Conservation (phyloP, 2,113 vertebrate species). For the Nanorana parkeri region DNA sequence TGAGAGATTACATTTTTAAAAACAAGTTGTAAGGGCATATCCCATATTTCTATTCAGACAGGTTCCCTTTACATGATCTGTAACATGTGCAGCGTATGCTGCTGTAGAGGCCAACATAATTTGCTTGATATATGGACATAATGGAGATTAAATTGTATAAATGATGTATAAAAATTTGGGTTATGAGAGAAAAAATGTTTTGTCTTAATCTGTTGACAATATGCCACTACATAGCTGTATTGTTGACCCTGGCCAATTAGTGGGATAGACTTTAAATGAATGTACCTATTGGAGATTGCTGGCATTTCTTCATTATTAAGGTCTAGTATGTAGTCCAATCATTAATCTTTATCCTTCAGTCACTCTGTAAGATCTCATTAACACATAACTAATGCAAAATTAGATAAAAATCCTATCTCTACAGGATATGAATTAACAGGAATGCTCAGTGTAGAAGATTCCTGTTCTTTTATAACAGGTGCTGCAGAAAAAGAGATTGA, state of each 20-base stretch:
- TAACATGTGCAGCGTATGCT: too few relatives aligned
- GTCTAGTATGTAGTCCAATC: background rate
- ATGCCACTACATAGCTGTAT: background rate
- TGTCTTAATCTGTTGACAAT: background rate
- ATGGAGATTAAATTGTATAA: background rate
- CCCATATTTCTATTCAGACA: too few relatives aligned
- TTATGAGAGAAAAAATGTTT: background rate
- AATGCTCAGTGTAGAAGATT: too few relatives aligned
- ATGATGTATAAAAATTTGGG: background rate
- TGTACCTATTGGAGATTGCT: background rate
- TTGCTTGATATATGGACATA: background rate
- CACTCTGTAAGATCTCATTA: background rate
- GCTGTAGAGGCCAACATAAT: too few relatives aligned
- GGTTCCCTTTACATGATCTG: too few relatives aligned
- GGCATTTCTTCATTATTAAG: conserved; percentile 15
- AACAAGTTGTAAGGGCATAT: too few relatives aligned
- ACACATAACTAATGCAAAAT: background rate
- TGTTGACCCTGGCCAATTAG: background rate
- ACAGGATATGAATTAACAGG: too few relatives aligned
- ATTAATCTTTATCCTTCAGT: conserved; percentile 25
- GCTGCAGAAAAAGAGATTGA: too few relatives aligned
- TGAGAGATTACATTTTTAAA: too few relatives aligned
- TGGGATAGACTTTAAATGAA: background rate
- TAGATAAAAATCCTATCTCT: too few relatives aligned
- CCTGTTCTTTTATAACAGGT: too few relatives aligned